Conservation (phyloP, 2,113 vertebrate species). For the Cyprinus carpio region DNA sequence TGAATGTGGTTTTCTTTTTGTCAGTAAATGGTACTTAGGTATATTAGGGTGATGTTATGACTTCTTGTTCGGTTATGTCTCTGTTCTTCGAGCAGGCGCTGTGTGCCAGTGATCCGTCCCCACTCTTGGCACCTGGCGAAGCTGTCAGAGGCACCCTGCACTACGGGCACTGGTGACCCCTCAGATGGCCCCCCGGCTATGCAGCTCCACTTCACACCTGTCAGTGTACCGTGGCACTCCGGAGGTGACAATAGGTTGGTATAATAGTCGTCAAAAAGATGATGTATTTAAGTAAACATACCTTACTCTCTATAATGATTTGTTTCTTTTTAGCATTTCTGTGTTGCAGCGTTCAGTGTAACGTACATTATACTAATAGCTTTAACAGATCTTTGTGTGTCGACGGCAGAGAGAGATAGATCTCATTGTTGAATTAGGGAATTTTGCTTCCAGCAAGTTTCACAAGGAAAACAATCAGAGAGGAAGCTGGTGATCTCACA, state of each 20-base stretch:
- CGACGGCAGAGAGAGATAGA: background rate
- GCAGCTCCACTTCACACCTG: slow-evolving; percentile 86
- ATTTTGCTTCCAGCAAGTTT: slow-evolving; percentile 55
- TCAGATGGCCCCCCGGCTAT: slow-evolving; percentile 79
- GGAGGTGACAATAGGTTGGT: slow-evolving; percentile 81
- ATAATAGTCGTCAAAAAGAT: background rate
- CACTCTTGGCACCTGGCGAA: slow-evolving; percentile 94
- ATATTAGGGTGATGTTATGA: background rate
- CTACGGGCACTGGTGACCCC: slow-evolving; percentile 68
- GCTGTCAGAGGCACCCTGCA: slow-evolving; percentile 78
- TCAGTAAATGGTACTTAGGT: background rate
- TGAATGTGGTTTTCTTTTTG: background rate
- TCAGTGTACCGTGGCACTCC: slow-evolving; percentile 89
- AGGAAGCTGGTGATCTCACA: slow-evolving; percentile 71
- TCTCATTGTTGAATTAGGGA: slow-evolving; percentile 25
- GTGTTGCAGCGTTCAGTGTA: background rate
- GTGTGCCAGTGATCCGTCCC: slow-evolving; percentile 82
- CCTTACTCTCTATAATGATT: background rate
- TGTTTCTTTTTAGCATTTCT: background rate
- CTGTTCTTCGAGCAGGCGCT: slow-evolving; percentile 79
- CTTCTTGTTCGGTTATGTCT: slow-evolving; percentile 7
- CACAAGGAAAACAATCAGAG: slow-evolving; percentile 57
- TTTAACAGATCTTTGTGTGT: background rate
- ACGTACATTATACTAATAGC: background rate
- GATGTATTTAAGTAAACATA: background rate